Evolutionary conservation across 2,797 vertebrate species (phyloP), one percentile per base, ranked within the genome.

Genomic region (Phataginus tricuspis): DNA sequence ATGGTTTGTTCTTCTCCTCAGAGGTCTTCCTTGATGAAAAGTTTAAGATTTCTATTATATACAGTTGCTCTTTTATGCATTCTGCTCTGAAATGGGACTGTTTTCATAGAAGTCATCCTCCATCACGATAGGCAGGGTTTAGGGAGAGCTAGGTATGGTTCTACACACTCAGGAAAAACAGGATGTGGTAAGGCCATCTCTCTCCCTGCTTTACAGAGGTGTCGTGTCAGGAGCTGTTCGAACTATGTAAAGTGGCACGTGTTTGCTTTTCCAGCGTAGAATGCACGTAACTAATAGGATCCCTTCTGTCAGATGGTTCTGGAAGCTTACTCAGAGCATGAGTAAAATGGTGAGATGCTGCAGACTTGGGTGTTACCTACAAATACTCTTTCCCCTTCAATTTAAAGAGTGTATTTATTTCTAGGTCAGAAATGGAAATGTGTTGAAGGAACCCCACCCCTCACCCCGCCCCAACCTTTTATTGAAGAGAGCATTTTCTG

Each of bases 401-500:
- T 95, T 90, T 95, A 86, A 91, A 92, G 77, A 7, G 15, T 89
- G 1, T 7, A 16, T 45, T 96, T 7, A 16, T 45, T 96, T 88
- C 91, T 96, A 94, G 95, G 96, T 98, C 94, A 96, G 94, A 63
- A 9, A 0, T 55, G 57, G 83, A 94, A 95, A 93, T 95, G 74
- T 96, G 77, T 55, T 42, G 93, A 83, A 94, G 74, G 71, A 12
- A 74, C 68, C 89, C 8, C 31, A 0, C 19, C 69, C 0, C 5
- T 3, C 39, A 37, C n/a, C 34, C 42, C 27, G 2, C 7, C 27
- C 23, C 78, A 96, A 87, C 82, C 83, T 92, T 78, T 34, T 93
- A 95, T 92, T 96, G 96, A 96, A 97, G 84, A 90, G 85, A 96
- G n/a, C 94, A 51, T 88, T 96, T 94, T 84, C 21, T 94, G 7